These are phyloP conservation scores for Microhierax caerulescens DNA, from an alignment of 2,797 vertebrate species.

Conservation along the genomic window DNA sequence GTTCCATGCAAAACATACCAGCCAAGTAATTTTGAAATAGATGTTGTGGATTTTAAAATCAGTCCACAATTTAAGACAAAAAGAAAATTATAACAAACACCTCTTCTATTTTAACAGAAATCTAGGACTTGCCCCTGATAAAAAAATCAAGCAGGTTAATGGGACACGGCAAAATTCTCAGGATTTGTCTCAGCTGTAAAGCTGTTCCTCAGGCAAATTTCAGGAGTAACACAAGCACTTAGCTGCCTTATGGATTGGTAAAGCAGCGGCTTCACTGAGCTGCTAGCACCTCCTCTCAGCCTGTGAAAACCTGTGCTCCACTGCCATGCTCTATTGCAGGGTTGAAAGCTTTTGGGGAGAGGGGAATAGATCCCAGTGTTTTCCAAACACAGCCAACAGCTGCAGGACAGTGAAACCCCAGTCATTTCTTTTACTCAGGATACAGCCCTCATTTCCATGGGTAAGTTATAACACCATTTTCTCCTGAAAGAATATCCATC, in stretches of 20 bases:
- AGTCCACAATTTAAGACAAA: not conserved
- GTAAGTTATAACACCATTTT: not conserved
- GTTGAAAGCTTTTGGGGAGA: not conserved
- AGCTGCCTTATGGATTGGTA: not conserved
- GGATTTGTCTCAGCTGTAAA: not conserved
- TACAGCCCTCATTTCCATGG: not conserved
- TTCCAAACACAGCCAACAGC: not conserved
- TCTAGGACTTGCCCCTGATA: not conserved
- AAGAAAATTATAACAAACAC: not conserved
- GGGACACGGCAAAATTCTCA: not conserved
- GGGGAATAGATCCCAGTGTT: not conserved
- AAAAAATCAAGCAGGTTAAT: not conserved
- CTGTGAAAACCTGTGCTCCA: not conserved
- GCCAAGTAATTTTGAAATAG: not conserved
- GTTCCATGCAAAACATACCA: not conserved
- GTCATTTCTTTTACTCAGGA: not conserved
- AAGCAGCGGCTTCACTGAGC: not conserved
- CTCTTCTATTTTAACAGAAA: not conserved
- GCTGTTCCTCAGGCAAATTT: not conserved
- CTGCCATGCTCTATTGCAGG: fast-evolving
- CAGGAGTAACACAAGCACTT: not conserved
- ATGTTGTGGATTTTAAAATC: not conserved
- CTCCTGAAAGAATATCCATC: not conserved
- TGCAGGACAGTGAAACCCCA: not conserved
- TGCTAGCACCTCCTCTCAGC: not conserved